Evolutionary conservation across 2,113 vertebrate species (phyloP).

Genomic region (Perccottus glenii): DNA sequence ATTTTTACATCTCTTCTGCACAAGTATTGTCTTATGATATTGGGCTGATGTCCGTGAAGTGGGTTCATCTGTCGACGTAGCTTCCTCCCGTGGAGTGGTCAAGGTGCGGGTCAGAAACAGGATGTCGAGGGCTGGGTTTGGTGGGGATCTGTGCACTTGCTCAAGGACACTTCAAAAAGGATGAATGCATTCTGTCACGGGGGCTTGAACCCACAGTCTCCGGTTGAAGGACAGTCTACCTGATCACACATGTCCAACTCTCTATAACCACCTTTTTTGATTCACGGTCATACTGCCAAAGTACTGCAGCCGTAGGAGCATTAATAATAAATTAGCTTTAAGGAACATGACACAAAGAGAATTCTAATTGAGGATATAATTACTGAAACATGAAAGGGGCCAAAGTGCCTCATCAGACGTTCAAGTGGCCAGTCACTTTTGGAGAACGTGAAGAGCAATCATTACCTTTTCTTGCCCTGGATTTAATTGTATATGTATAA

Average conservation of each 20-base stretch:
- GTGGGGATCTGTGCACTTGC: slow-evolving; percentile 43
- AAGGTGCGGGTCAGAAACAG: slow-evolving; percentile 51
- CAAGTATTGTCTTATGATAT: slow-evolving; percentile 35
- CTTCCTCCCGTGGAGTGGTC: slow-evolving; percentile 46
- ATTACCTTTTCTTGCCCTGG: slow-evolving; percentile 37
- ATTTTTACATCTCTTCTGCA: slow-evolving; percentile 39
- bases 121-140: slow-evolving; percentile 19
- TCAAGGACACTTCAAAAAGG: slow-evolving; percentile 67
- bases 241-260: slow-evolving; percentile 32
- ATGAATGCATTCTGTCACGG: slow-evolving; percentile 59
- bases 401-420: slow-evolving; percentile 76
- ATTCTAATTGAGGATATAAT: slow-evolving; percentile 75
- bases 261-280: background rate
- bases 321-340: slow-evolving; percentile 67
- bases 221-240: slow-evolving; percentile 53
- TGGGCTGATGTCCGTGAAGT: slow-evolving; percentile 12
- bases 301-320: slow-evolving; percentile 9
- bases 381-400: slow-evolving; percentile 65
- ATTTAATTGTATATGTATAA: slow-evolving; percentile 37
- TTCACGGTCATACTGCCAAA: background rate
- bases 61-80: slow-evolving; percentile 38
- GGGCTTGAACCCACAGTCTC: slow-evolving; percentile 57
- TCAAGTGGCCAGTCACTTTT: slow-evolving; percentile 59
- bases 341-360: slow-evolving; percentile 63
- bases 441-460: slow-evolving; percentile 60